These are phyloP conservation scores for Drosophila nasuta DNA, from an alignment of 1,140 invertebrate species.

Conservation along the genomic window DNA sequence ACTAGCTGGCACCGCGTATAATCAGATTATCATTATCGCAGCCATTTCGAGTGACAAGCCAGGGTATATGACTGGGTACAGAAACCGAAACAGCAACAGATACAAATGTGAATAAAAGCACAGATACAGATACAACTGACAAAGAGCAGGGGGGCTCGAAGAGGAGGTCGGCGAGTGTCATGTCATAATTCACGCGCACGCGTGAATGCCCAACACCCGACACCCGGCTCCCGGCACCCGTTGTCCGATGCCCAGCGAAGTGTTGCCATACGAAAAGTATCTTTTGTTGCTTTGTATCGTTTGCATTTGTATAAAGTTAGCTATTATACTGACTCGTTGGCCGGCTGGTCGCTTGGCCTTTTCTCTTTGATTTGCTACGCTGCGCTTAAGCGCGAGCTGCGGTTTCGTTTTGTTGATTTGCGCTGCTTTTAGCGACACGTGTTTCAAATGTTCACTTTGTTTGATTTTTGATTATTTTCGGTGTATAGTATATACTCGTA, in stretches of 20 bases:
- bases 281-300: constrained; percentile 32
- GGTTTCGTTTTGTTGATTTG: constrained; percentile 54
- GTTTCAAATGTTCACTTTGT: constrained; percentile 74
- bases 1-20: constrained; percentile 69
- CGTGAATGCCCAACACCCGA: constrained; percentile 43
- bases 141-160: background rate
- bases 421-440: constrained; percentile 70
- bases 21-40: constrained; percentile 34
- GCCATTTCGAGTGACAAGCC: constrained; percentile 54
- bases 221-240: background rate
- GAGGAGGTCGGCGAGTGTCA: constrained; percentile 40
- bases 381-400: constrained; percentile 33
- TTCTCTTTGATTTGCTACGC: constrained; percentile 53
- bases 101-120: background rate
- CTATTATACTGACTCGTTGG: constrained; percentile 9
- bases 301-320: constrained; percentile 55
- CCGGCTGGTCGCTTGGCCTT: constrained; percentile 40
- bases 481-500: constrained; percentile 6
- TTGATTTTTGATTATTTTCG: constrained; percentile 34
- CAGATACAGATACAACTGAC: constrained; percentile 7
- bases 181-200: constrained; percentile 78
- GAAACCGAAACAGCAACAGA: constrained; percentile 7
- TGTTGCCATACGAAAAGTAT: constrained; percentile 63
- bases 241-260: background rate
- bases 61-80: constrained; percentile 11